Evolutionary conservation across 2,888 invertebrate genomes (phyloP).

Genomic region (Sphecodes monilicornis): DNA sequence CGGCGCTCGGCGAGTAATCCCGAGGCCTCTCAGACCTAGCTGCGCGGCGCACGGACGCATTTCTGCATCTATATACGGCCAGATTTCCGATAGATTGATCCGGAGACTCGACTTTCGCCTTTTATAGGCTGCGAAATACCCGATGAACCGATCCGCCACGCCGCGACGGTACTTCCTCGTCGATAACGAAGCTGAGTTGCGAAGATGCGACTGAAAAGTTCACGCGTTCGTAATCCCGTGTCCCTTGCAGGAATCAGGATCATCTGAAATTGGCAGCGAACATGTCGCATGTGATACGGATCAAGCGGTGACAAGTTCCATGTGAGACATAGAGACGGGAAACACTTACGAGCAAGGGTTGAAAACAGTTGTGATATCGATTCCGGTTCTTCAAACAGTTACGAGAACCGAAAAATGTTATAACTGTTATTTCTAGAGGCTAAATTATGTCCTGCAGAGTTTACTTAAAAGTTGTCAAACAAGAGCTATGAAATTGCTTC

Average conservation of each 20-base stretch:
- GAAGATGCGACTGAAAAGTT: background rate
- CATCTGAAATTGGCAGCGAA: background rate
- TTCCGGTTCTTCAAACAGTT: too few species aligned
- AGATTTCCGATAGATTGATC: constrained; percentile 2
- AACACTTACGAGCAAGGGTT: too few species aligned
- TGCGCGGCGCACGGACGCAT: background rate
- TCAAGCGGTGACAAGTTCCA: too few species aligned
- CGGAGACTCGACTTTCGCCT: background rate
- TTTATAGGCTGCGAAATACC: background rate
- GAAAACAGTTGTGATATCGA: too few species aligned
- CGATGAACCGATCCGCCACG: background rate
- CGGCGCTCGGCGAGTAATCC: background rate
- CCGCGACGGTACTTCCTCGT: background rate
- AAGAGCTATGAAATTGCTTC: too few species aligned
- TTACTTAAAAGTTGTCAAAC: too few species aligned
- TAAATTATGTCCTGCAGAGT: too few species aligned
- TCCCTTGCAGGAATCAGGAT: background rate
- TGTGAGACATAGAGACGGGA: too few species aligned
- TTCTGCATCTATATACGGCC: constrained; percentile 3
- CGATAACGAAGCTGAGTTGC: background rate
- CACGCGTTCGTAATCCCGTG: background rate
- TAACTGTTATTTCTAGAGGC: too few species aligned
- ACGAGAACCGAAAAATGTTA: too few species aligned
- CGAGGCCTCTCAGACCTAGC: background rate
- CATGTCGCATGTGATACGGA: too few species aligned